Evolutionary conservation across 2,797 vertebrate genomes (phyloP).

Genomic region (Peromyscus nudipes): DNA sequence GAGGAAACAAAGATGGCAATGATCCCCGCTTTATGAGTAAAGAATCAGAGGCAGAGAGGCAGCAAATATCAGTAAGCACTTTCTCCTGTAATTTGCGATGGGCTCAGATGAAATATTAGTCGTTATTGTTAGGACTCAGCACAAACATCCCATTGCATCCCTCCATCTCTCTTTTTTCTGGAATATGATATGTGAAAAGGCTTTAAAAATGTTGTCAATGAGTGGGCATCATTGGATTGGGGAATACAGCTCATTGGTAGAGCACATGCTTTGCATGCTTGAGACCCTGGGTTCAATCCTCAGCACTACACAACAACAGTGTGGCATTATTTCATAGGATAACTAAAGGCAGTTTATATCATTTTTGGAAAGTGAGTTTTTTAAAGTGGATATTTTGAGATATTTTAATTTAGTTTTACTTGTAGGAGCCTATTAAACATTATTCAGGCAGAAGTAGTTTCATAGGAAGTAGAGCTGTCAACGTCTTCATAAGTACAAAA

Average conservation of each 20-base stretch:
- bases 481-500: conserved; percentile 16
- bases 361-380: conserved; percentile 8
- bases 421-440: background rate
- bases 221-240: background rate
- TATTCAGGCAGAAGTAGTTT: conserved; percentile 48
- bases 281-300: background rate
- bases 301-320: background rate
- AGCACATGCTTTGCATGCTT: background rate
- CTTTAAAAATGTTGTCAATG: conserved; percentile 28
- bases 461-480: conserved; percentile 38
- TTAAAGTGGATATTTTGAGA: conserved; percentile 54
- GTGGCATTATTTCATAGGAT: conserved; percentile 24
- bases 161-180: background rate
- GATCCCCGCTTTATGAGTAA: conserved; percentile 8
- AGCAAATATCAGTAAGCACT: background rate
- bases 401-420: conserved; percentile 22
- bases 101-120: conserved; percentile 29
- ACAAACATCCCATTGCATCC: background rate
- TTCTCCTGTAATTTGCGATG: background rate
- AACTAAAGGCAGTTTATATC: conserved; percentile 27
- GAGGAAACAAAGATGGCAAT: background rate
- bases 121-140: conserved; percentile 13
- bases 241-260: background rate
- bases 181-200: conserved; percentile 11
- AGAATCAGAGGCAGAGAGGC: background rate